Evolutionary conservation across 2,888 invertebrate genomes (phyloP), one percentile per base, ranked within the genome.

Genomic region (Chloroclysta siterata): DNA sequence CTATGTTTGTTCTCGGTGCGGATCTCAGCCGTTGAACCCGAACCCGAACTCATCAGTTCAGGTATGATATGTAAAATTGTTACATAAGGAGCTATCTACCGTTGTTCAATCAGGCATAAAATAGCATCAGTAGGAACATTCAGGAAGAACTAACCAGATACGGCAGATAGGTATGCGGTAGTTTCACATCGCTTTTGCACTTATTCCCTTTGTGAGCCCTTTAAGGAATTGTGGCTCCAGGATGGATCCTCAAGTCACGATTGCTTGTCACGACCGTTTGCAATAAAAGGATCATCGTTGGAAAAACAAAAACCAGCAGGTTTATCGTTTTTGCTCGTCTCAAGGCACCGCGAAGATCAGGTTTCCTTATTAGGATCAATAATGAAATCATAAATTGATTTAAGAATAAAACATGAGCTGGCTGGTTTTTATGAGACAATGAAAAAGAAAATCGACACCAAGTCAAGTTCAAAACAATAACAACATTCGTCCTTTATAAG

Each of bases 341-440:
- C 86, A 86, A 89, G 87, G 86, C 69, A 79, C 69, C 47, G 63
- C 55, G 71, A 75, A 71, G 73, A 78, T 74, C 84, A 78, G 78
- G 87, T 85, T 89, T 85, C 88, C 88, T 75, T 86, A 64, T 84
- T 82, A 77, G 75, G 73, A 64, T 48, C 39, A 62, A 66, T 72
- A 69, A 74, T 74, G 74, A 71, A 75, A 76, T 76, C 71, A 66
- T 66, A 57, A 42, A 63, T 58, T 62, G 36, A 53, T 55, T 53
- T 53, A 7, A 53, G 42, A 50, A 53, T 42, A 52, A 55, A 47
- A 53, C 46, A 46, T 44, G 50, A 36, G 28, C 41, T 11, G 11
- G 36, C 36, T 39, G 11, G 36, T 39, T 39, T 11, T 39, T 39
- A 11, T 39, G 36, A 39, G 33, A 33, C 6, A 33, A 29, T 33